Percentiles rank a stretch among this genome's conserved stretches.
These are phyloP conservation scores for Cathartes aura DNA, from an alignment of 2,113 vertebrate genomes.

Conservation along the genomic window DNA sequence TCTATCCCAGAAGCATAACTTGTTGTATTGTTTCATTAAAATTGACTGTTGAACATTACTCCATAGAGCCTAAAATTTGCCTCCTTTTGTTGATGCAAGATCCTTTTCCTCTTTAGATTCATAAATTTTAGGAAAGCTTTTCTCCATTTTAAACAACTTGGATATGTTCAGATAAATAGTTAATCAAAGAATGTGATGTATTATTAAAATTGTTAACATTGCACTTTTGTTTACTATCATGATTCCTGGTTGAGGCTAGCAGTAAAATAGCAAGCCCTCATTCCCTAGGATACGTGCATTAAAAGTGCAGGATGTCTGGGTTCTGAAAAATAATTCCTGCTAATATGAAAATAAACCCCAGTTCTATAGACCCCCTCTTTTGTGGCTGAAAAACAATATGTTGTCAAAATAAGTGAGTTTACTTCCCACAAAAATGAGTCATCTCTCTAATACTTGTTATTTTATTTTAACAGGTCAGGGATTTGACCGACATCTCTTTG, in stretches of 20 bases:
- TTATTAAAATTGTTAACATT: not conserved
- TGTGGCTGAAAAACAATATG: not conserved
- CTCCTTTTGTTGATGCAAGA: not conserved
- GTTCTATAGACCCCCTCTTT: not conserved
- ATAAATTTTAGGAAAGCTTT: not conserved
- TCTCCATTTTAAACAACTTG: not conserved
- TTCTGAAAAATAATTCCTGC: not conserved
- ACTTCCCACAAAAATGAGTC: not conserved
- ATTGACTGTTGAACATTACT: not conserved
- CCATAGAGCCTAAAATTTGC: not conserved
- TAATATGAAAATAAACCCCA: not conserved
- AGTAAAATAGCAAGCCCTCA: not conserved
- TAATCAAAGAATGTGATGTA: not conserved
- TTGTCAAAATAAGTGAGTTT: not conserved
- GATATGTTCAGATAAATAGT: not conserved
- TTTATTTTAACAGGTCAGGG: slow-evolving; percentile 86
- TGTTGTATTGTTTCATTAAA: not conserved
- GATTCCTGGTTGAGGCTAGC: not conserved
- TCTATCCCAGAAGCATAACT: not conserved
- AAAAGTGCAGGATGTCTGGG: not conserved
- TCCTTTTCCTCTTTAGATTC: not conserved
- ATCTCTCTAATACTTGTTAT: not conserved
- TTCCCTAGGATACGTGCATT: not conserved
- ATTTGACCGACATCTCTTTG: slow-evolving; percentile 94
- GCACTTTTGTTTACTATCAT: not conserved